Conservation (phyloP, 2,797 vertebrate species). For the Adelosebastes latens region DNA sequence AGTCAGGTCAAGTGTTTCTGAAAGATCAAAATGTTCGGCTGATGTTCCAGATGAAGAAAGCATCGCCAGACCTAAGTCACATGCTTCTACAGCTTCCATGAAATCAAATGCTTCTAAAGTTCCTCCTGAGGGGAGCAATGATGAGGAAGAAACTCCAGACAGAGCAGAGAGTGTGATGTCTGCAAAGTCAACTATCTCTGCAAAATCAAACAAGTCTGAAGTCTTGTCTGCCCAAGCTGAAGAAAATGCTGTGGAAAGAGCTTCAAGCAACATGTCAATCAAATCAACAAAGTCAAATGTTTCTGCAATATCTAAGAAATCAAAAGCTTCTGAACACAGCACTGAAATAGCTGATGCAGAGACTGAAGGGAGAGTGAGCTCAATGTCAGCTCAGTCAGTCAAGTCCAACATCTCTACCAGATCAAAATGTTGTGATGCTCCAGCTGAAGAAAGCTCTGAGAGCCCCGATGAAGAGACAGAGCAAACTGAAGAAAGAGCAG, state of each 20-base stretch:
- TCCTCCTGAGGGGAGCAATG: background rate
- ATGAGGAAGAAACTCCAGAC: background rate
- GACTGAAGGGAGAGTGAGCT: conserved; percentile 33
- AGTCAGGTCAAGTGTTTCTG: conserved; percentile 38
- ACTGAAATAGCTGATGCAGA: conserved; percentile 11
- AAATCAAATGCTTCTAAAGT: conserved; percentile 54
- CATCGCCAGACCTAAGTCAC: conserved; percentile 43
- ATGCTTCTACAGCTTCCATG: conserved; percentile 52
- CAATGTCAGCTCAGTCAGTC: conserved; percentile 47
- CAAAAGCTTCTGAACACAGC: background rate
- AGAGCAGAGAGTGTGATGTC: background rate
- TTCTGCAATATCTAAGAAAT: conserved; percentile 38
- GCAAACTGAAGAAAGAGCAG: conserved; percentile 50
- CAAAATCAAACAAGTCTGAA: background rate
- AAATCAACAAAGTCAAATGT: conserved; percentile 56
- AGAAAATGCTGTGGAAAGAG: conserved; percentile 6
- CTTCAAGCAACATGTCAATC: conserved; percentile 43
- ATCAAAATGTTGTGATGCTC: conserved; percentile 52
- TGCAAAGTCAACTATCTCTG: background rate
- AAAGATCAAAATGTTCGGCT: conserved; percentile 7
- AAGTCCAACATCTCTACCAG: conserved; percentile 59
- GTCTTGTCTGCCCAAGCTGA: rapidly evolving
- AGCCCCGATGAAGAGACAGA: conserved; percentile 6
- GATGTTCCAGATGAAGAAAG: conserved; percentile 21
- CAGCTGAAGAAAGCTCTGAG: conserved; percentile 20